Evolutionary conservation across 1,140 invertebrate genomes (phyloP).

Genomic region (Paramacrobiotus metropolitanus): DNA sequence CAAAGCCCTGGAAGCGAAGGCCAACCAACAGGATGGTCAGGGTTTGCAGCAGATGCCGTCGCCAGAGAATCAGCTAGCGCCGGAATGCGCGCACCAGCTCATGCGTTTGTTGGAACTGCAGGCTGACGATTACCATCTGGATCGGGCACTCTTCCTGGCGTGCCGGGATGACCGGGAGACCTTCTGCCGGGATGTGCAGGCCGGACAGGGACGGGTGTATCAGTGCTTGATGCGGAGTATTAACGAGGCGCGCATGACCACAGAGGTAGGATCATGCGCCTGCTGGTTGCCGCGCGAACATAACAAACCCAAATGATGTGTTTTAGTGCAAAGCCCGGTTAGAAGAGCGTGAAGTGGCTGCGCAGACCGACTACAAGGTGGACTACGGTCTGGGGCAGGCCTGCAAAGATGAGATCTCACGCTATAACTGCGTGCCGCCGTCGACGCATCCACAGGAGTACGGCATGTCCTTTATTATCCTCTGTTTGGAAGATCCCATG

Average conservation of each 20-base stretch:
- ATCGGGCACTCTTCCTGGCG: slow-evolving; percentile 63
- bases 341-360: slow-evolving; percentile 53
- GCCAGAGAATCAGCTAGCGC: slow-evolving; percentile 27
- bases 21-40: slow-evolving; percentile 15
- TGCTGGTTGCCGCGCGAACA: neutral
- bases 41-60: neutral
- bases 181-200: slow-evolving; percentile 27
- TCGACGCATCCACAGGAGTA: slow-evolving; percentile 44
- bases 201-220: slow-evolving; percentile 50
- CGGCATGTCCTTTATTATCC: slow-evolving; percentile 57
- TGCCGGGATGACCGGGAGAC: slow-evolving; percentile 56
- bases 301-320: slow-evolving; percentile 7
- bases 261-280: slow-evolving; percentile 23
- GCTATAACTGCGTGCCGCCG: slow-evolving; percentile 31
- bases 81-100: slow-evolving; percentile 48
- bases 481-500: slow-evolving; percentile 66
- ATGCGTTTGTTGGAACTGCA: slow-evolving; percentile 63
- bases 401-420: slow-evolving; percentile 69
- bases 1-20: slow-evolving; percentile 12
- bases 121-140: slow-evolving; percentile 68
- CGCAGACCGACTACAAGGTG: slow-evolving; percentile 69
- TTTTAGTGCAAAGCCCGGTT: slow-evolving; percentile 54
- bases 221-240: slow-evolving; percentile 74
- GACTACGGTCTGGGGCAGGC: slow-evolving; percentile 62
- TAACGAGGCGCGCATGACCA: slow-evolving; percentile 37